These are phyloP conservation scores for Anhinga rufa DNA, from an alignment of 2,113 vertebrate genomes.

Conservation along the genomic window DNA sequence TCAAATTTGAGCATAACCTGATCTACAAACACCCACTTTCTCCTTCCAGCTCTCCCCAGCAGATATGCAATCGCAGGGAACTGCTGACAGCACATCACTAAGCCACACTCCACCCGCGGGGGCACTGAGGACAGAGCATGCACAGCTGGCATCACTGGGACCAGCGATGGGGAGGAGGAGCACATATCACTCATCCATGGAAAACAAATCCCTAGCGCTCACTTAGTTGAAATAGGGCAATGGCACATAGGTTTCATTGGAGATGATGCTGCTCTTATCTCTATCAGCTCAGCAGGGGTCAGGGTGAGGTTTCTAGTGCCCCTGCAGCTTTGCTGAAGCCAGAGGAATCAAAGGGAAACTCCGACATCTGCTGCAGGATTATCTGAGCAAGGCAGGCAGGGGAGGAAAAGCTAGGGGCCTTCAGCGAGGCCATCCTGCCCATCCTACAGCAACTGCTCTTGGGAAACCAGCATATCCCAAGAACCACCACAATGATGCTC, in stretches of 20 bases:
- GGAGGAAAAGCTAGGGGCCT: not conserved
- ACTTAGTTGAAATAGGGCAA: not conserved
- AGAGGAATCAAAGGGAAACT: not conserved
- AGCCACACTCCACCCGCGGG: not conserved
- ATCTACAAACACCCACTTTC: not conserved
- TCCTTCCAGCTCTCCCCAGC: not conserved
- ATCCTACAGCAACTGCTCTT: not conserved
- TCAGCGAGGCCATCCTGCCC: rapidly evolving
- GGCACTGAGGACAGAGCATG: not conserved
- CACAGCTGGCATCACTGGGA: not conserved
- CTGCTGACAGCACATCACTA: not conserved
- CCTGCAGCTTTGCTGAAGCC: not conserved
- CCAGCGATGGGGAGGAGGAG: rapidly evolving
- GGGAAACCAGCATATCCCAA: not conserved
- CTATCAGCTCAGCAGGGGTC: not conserved
- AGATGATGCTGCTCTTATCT: not conserved
- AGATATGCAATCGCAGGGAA: not conserved
- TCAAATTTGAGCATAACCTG: not conserved
- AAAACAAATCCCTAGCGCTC: not conserved
- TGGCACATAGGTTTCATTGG: not conserved
- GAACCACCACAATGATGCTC: rapidly evolving
- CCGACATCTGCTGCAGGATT: not conserved
- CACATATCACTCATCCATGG: not conserved
- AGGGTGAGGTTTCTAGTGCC: not conserved
- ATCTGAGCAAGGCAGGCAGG: not conserved